phyloP scores from a whole-genome alignment of 2,888 invertebrate species.

The Stegana nigrithorax region DNA sequence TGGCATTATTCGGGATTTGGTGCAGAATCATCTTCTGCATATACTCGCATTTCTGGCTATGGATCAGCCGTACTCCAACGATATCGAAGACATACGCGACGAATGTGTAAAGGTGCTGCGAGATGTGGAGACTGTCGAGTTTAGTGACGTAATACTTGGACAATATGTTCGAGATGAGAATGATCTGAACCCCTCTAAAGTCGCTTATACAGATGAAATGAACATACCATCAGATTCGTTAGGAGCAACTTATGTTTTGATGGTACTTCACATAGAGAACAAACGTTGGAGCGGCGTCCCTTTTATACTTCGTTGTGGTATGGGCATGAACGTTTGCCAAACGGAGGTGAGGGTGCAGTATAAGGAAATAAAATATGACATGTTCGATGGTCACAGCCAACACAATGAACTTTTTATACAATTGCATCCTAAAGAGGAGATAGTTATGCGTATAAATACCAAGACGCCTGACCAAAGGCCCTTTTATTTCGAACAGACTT shows the following conservation, averaged over 20 bases:
- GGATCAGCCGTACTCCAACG: not conserved
- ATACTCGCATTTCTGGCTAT: not conserved
- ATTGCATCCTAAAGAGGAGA: not conserved
- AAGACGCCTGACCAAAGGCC: conserved; percentile 15
- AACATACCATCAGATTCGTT: not conserved
- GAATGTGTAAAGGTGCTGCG: not conserved
- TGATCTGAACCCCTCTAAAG: not conserved
- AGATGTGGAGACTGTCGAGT: not conserved
- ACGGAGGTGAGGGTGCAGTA: not conserved
- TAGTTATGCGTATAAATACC: not conserved
- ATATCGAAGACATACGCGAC: not conserved
- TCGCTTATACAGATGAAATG: not conserved
- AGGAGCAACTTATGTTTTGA: not conserved
- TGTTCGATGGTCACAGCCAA: not conserved
- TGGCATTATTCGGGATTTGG: not conserved
- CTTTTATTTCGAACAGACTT: conserved; percentile 31
- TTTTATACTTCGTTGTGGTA: not conserved
- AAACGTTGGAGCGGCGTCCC: conserved; percentile 2
- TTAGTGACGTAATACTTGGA: not conserved
- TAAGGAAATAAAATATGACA: not conserved
- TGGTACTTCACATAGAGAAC: not conserved
- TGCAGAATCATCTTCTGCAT: not conserved
- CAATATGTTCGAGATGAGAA: not conserved
- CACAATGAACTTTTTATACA: not conserved
- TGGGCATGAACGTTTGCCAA: not conserved